These are phyloP conservation scores for Akabosia matsudoensis DNA, from an alignment of 1,140 invertebrate species.

Conservation along the genomic window DNA sequence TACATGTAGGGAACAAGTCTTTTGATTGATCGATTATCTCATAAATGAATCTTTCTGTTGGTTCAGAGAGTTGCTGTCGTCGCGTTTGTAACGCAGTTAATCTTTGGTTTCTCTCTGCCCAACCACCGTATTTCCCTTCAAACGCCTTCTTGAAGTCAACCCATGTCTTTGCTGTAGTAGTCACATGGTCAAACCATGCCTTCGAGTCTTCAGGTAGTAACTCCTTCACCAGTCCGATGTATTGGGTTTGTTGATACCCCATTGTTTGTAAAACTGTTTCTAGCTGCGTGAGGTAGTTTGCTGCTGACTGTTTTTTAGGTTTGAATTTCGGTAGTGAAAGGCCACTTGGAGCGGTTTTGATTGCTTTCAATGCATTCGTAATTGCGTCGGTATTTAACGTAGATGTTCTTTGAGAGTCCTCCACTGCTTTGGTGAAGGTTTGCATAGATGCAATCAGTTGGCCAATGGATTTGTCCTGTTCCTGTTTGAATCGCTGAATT, in stretches of 20 bases:
- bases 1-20: background rate
- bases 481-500: too few relatives aligned
- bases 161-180: background rate
- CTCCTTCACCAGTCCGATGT: background rate
- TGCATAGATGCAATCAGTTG: too few relatives aligned
- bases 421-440: too few relatives aligned
- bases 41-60: background rate
- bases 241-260: background rate
- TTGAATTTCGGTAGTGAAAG: background rate
- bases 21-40: background rate
- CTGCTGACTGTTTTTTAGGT: background rate
- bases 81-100: background rate
- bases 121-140: background rate
- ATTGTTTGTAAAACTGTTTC: background rate
- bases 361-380: too few relatives aligned
- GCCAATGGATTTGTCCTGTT: too few relatives aligned
- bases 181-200: background rate
- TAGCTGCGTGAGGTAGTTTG: background rate
- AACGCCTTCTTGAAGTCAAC: background rate
- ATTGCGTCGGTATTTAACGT: too few relatives aligned
- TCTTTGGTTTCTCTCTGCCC: background rate
- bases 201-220: background rate
- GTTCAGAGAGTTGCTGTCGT: background rate
- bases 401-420: too few relatives aligned
- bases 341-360: too few relatives aligned